A percentile compares a stretch with the other conserved stretches of the same genome.
Conservation (phyloP, 2,888 invertebrate genomes). For the Drosophila dives region DNA sequence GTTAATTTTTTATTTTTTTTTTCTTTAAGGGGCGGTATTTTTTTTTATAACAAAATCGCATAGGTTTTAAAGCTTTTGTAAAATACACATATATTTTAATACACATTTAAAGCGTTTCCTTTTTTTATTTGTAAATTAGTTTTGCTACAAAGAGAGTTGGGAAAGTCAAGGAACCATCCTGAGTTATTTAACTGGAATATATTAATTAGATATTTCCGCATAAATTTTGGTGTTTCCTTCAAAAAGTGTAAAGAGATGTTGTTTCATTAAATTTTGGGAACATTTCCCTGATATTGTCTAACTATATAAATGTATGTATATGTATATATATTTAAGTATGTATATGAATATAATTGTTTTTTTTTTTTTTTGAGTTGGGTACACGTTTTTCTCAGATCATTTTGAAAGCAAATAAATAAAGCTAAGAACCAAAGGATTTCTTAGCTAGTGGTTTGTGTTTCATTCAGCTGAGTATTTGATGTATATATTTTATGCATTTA, state of each 20-base stretch:
- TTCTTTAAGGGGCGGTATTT: background rate
- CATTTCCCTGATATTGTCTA: constrained; percentile 82
- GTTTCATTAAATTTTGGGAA: constrained; percentile 61
- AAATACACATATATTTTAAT: constrained; percentile 25
- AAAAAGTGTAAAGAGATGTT: constrained; percentile 61
- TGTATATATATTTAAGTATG: constrained; percentile 35
- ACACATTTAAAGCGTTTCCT: constrained; percentile 59
- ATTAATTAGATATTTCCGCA: constrained; percentile 34
- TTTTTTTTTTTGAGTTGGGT: constrained; percentile 10
- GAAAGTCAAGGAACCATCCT: constrained; percentile 51
- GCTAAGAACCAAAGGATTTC: background rate
- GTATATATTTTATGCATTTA: background rate
- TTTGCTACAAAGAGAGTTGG: constrained; percentile 23
- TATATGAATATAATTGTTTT: constrained; percentile 19
- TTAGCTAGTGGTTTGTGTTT: no score
- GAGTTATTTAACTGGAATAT: constrained; percentile 40
- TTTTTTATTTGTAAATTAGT: constrained; percentile 23
- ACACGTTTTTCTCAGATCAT: background rate
- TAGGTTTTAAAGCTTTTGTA: constrained; percentile 39
- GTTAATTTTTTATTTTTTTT: background rate
- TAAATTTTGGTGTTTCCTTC: constrained; percentile 63
- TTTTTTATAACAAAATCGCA: constrained; percentile 37
- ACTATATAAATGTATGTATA: constrained; percentile 69
- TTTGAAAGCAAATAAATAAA: background rate
- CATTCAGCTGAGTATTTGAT: constrained; percentile 8